These are phyloP conservation scores for Epizoanthus stellaris DNA, from an alignment of 92 coral and sea anemone species.

Conservation along the genomic window DNA sequence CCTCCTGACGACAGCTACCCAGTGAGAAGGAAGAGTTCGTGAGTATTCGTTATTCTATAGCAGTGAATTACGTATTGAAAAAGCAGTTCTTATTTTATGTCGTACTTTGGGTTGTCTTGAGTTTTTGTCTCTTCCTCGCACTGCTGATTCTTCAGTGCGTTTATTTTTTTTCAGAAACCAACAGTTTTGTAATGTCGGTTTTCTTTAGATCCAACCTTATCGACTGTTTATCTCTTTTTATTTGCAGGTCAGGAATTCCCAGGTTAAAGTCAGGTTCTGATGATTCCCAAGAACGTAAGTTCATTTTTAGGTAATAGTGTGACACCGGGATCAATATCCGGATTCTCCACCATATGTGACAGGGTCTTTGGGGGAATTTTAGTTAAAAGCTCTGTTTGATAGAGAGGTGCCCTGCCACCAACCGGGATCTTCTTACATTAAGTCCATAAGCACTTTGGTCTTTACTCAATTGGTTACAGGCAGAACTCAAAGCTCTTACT, in stretches of 20 bases:
- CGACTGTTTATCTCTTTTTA: not conserved
- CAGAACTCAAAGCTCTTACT: too few relatives aligned
- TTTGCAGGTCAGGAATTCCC: slow-evolving; percentile 30
- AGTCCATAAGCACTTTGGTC: too few relatives aligned
- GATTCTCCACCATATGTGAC: too few relatives aligned
- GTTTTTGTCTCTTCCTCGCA: too few relatives aligned
- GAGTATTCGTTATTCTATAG: not conserved
- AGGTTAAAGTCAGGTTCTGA: slow-evolving; percentile 24
- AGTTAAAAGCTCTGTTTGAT: too few relatives aligned
- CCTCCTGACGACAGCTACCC: slow-evolving; percentile 19
- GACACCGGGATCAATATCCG: not conserved
- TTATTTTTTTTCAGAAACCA: too few relatives aligned
- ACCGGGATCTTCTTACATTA: too few relatives aligned
- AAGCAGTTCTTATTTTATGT: not conserved
- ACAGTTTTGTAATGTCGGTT: not conserved
- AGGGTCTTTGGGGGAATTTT: too few relatives aligned
- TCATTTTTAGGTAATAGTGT: not conserved
- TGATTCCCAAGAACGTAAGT: slow-evolving; percentile 20
- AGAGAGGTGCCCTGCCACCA: too few relatives aligned
- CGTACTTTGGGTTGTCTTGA: not conserved
- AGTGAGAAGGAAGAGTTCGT: slow-evolving; percentile 11
- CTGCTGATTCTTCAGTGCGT: not conserved
- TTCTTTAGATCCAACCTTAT: not conserved
- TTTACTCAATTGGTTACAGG: too few relatives aligned
- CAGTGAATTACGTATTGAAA: not conserved